Conservation (phyloP, 2,888 invertebrate species). For the Drosophila pegasa region DNA sequence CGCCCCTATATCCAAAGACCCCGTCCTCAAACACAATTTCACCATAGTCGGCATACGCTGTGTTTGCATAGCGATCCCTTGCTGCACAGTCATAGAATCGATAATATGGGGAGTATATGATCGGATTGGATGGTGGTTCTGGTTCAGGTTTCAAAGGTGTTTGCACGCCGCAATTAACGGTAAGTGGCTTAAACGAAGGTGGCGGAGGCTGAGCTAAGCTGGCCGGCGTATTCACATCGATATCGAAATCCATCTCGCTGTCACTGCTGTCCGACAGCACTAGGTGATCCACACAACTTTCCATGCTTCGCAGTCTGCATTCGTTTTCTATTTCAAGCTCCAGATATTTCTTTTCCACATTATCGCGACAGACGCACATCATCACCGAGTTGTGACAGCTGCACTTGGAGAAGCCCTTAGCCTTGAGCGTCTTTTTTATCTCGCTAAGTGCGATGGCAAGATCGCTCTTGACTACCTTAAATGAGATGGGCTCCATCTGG, state of each 20-base stretch:
- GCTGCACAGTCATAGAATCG: constrained; percentile 71
- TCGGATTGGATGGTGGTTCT: constrained; percentile 51
- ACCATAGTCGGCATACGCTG: constrained; percentile 34
- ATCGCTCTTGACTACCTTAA: constrained; percentile 88
- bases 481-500: constrained; percentile 87
- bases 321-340: constrained; percentile 86
- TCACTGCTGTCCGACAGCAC: constrained; percentile 82
- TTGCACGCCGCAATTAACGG: constrained; percentile 87
- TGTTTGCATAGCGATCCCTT: constrained; percentile 55
- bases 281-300: constrained; percentile 68
- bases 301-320: constrained; percentile 60
- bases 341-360: constrained; percentile 84
- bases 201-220: constrained; percentile 87
- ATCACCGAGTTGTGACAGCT: constrained; percentile 86
- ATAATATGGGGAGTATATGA: constrained; percentile 54
- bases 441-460: constrained; percentile 85
- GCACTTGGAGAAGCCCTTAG: constrained; percentile 86
- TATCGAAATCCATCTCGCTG: constrained; percentile 88
- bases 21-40: constrained; percentile 62
- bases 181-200: constrained; percentile 85
- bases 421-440: constrained; percentile 86
- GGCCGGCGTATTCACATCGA: constrained; percentile 89
- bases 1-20: constrained; percentile 46
- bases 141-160: constrained; percentile 85
- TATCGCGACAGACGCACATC: constrained; percentile 77